Conservation (phyloP, 30 jellyfish, hydroid and myxozoan species). For the Rhopilema esculentum region DNA sequence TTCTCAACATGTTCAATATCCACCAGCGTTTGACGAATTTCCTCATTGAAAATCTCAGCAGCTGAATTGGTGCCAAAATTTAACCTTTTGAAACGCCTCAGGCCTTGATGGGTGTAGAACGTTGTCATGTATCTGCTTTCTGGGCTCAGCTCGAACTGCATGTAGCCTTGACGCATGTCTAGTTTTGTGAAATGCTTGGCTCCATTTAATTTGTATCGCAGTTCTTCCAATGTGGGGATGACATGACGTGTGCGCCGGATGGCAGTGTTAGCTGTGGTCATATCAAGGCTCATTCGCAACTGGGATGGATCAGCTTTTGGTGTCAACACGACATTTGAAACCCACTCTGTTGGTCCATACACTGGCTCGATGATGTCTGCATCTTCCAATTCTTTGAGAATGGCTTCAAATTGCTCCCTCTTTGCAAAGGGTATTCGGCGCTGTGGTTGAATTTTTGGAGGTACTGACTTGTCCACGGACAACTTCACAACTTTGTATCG, state of each 20-base stretch:
- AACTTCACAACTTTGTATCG: conserved; percentile 31
- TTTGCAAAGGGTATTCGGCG: conserved; percentile 47
- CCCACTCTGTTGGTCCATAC: conserved; percentile 67
- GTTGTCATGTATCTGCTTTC: conserved; percentile 52
- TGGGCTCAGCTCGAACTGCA: conserved; percentile 59
- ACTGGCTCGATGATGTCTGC: conserved; percentile 31
- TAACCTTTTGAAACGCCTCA: conserved; percentile 47
- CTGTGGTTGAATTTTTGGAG: conserved; percentile 62
- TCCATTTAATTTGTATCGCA: conserved; percentile 47
- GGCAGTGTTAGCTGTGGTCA: conserved; percentile 74
- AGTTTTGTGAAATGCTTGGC: conserved; percentile 57
- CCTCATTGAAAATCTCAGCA: conserved; percentile 63
- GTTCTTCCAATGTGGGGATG: conserved; percentile 60
- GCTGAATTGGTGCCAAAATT: conserved; percentile 75
- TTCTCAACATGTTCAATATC: conserved; percentile 14
- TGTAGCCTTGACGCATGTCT: conserved; percentile 70
- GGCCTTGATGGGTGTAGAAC: conserved; percentile 77
- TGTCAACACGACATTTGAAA: conserved; percentile 41
- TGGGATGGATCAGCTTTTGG: conserved; percentile 47
- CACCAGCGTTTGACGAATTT: conserved; percentile 3
- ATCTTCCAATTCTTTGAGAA: conserved; percentile 17
- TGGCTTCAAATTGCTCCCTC: conserved; percentile 32
- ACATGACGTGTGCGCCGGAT: conserved; percentile 55
- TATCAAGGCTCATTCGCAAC: conserved; percentile 60
- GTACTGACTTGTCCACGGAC: conserved; percentile 39